Evolutionary conservation across 1,140 invertebrate genomes (phyloP).

Genomic region (Lepidurus packardi): DNA sequence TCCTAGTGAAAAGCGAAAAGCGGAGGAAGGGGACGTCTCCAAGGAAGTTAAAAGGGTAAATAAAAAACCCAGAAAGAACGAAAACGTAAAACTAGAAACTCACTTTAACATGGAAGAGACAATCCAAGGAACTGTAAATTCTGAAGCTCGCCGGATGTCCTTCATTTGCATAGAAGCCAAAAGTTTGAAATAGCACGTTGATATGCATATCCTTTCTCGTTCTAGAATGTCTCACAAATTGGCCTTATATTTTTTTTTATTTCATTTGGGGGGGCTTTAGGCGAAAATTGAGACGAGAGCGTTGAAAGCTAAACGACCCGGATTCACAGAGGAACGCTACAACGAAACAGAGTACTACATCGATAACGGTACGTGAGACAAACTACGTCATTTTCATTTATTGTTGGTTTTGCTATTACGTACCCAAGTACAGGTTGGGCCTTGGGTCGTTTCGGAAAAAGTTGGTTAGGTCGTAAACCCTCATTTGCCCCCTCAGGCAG

Average conservation of each 20-base stretch:
- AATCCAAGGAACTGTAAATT: conserved; percentile 34
- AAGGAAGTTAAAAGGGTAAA: conserved; percentile 64
- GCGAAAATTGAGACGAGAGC: conserved; percentile 89
- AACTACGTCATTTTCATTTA: not conserved
- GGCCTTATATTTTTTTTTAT: conserved; percentile 26
- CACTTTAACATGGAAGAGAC: not conserved
- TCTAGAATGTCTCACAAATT: conserved; percentile 48
- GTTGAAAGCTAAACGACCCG: conserved; percentile 82
- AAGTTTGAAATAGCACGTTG: not conserved
- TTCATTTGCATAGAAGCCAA: not conserved
- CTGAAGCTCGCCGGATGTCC: not conserved
- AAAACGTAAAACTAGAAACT: not conserved
- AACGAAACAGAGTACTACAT: conserved; percentile 94
- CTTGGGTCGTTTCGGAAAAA: not conserved
- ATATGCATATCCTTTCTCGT: not conserved
- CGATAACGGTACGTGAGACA: conserved; percentile 75
- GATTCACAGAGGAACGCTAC: conserved; percentile 85
- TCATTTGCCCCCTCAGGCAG: not conserved
- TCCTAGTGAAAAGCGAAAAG: conserved; percentile 57
- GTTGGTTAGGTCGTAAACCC: not conserved
- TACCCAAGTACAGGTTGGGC: not conserved
- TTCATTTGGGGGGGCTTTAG: conserved; percentile 51
- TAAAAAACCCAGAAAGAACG: not conserved
- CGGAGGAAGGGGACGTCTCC: conserved; percentile 55
- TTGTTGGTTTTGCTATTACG: not conserved